Base-by-base conservation (phyloP, 2,113 vertebrate genomes). In the Oncorhynchus masou region DNA sequence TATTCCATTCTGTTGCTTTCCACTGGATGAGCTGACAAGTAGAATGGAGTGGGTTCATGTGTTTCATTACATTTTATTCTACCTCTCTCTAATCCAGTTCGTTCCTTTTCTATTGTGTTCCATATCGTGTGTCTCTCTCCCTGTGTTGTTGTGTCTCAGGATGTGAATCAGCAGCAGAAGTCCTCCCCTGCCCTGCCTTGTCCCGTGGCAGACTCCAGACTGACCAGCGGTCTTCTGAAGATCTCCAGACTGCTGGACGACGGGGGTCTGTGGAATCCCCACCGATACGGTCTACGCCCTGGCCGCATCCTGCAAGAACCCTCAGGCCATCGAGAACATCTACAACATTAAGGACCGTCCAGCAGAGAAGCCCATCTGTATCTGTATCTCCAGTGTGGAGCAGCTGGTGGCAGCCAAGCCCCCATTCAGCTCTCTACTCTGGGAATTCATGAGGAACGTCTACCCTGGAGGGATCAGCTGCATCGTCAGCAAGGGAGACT, bases 331-430 rank as follows among this genome's bases (percentile, higher is more conserved):
- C 0, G 93, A 95, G 87, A 95, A 92, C 74, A 95, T 97, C 89
- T 96, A 96, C 86, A 93, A 89, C 65, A 96, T 97, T 83, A 97
- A 97, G 96, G 95, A 96, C 73, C 92, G 96, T 76, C 96, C 96
- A 78, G 91, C 94, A 68, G 95, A 97, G 83, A 97, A 97, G 75
- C 96, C 95, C 54, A 92, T 97, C 83, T 96, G 95, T 82, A 95
- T 96, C 84, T 96, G 96, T 48, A 96, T 96, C 77, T 96, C 96
- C 19, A 96, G 89, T 71, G 87, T 97, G 79, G 94, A 96, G 22
- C 96, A 97, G 88, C 4, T 96, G 83, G 86, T 93, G 72, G 92
- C 90, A 8, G 90, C 94, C 11, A 89, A 91, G 79, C 95, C 96
- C 1, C 96, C 95, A 22, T 95, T 96, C 89, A 96, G 94, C 84